Base-by-base conservation (phyloP, 2,113 vertebrate species). In the Pluvianellus socialis region DNA sequence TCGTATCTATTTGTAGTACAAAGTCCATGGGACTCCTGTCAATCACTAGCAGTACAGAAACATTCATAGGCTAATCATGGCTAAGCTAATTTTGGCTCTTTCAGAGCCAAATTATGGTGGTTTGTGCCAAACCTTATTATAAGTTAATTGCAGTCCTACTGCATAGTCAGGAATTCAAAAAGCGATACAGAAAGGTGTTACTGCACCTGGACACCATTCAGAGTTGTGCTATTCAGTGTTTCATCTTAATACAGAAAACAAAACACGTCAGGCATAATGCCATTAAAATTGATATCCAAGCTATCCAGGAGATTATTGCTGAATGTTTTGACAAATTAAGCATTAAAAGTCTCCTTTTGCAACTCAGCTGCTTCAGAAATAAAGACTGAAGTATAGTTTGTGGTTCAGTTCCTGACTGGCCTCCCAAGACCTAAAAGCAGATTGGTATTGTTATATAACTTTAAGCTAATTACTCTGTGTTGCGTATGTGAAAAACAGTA, bases 171-270 rank as follows among this genome's bases (percentile, higher is more conserved):
- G 77, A 95, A 97, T 96, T 95, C 4, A 1, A 91, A 91, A 94
- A 67, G 94, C 80, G 95, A 59, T 86, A 70, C 62, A 82, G 88
- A 90, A 97, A 96, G 95, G 96, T 97, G 92, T 90, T 96, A 63
- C 63, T 95, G 95, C 97, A 97, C 95, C 95, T 97, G 96, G 94
- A 92, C 67, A 87, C 67, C 87, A 96, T 95, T 97, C 75, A 96
- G 76, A 93, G n/a, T 91, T 75, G 53, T 9, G 15, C 45, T 53
- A 89, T 85, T 94, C 72, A 76, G 49, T 82, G 91, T 86, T 87
- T 76, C 62, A 63, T 92, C 74, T 92, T 62, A 49, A 80, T 2
- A 92, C 24, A 76, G 17, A 59, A 92, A 87, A 96, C 80, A 92
- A 90, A 88, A 67, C 33, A 18, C 47, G 83, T 65, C 45, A 65